Conservation (phyloP, 2,888 invertebrate species). For the Gandaritis pyraliata region DNA sequence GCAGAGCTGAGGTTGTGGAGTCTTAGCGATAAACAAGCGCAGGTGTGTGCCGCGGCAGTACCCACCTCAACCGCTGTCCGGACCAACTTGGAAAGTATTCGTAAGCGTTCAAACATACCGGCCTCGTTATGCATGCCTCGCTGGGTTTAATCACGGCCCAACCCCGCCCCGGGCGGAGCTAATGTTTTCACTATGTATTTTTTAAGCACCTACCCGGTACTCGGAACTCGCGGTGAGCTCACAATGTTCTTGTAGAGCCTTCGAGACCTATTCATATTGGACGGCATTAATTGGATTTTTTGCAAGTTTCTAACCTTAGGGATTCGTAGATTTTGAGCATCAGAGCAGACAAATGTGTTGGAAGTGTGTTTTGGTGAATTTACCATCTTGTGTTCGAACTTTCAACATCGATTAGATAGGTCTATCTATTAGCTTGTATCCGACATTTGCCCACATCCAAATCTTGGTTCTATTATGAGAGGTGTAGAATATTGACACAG, state of each 20-base stretch:
- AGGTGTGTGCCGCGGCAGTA: conserved; percentile 62
- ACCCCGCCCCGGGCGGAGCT: conserved; percentile 71
- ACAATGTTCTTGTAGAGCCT: conserved; percentile 45
- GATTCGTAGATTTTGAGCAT: background rate
- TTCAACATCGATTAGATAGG: conserved; percentile 61
- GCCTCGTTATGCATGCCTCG: conserved; percentile 80
- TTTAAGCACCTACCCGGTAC: conserved; percentile 65
- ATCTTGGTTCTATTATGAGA: conserved; percentile 64
- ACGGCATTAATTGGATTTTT: conserved; percentile 19
- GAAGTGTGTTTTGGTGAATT: too few species aligned
- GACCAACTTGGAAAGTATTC: conserved; percentile 77
- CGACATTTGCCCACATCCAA: conserved; percentile 67
- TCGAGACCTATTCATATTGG: conserved; percentile 16
- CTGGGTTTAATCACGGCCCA: conserved; percentile 78
- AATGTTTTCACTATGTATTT: conserved; percentile 82
- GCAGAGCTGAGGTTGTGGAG: conserved; percentile 48
- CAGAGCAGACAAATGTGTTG: background rate
- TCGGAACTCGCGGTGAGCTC: conserved; percentile 52
- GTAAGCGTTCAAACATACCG: conserved; percentile 79
- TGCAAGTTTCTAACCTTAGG: background rate
- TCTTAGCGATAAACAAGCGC: conserved; percentile 76
- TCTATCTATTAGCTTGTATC: conserved; percentile 45
- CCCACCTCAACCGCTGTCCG: conserved; percentile 69
- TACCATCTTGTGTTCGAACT: conserved; percentile 40
- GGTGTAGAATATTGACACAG: conserved; percentile 79